Base-by-base conservation (phyloP, 2,113 vertebrate species). In the Cnemophilus loriae region DNA sequence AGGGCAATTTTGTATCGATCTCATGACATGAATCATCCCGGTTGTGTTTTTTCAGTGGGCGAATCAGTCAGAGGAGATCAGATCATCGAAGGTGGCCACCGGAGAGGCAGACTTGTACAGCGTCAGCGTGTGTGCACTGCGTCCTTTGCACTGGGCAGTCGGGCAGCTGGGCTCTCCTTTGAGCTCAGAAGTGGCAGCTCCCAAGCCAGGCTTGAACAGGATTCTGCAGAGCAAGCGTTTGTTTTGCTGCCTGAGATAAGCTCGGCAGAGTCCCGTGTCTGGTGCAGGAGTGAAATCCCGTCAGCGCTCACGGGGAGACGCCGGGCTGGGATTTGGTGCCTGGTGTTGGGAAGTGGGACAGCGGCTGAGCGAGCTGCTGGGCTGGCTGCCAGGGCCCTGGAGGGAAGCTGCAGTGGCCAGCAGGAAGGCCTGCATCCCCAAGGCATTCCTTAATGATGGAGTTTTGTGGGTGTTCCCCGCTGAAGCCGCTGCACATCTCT, bases 221-320 rank as follows among this genome's bases (percentile, higher is more conserved):
- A 6, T n/a, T 68, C 57, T 52, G 44, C 71, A 39, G 65, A 89
- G 53, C 17, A 13, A 2, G 16, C 0, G 24, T 60, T 60, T 53
- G 19, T 32, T 78, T 46, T 47, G 55, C 30, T 50, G 26, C 35
- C 39, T 1, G 1, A 13, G 33, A 9, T 63, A 12, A 82, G 39
- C 65, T 63, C n/a, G 5, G 37, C 11, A 14, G 30, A 20, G 6
- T 30, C 61, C 32, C 4, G 1, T 35, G 20, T 21, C 24, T 22
- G 15, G 5, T 18, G 30, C 0, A 3, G 71, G n/a, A 77, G 37
- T 39, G 44, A 46, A 65, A 53, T 20, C 52, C 55, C 1, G 1
- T 6, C 44, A 2, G 44, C 1, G 74, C 1, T 0, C 9, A 5
- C 0, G 0, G 11, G 47, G 37, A 47, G 33, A 39, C 0, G 0